Conservation (phyloP, 1,140 invertebrate genomes). For the Ericerus pela region DNA sequence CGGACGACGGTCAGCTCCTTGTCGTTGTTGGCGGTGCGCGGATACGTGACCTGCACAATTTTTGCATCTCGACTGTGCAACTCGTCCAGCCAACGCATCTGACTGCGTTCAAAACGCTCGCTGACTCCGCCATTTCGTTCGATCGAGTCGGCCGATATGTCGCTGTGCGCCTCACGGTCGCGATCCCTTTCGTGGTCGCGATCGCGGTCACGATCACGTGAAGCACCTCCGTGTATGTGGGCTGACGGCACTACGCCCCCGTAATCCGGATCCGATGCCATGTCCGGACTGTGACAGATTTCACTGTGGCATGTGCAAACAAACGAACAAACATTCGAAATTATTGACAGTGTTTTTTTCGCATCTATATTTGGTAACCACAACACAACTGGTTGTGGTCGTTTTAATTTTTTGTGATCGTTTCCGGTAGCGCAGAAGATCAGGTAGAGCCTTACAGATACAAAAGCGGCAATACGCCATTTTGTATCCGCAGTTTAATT, state of each 20-base stretch:
- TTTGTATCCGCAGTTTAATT: too few relatives aligned
- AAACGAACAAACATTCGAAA: too few relatives aligned
- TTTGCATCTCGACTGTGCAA: conserved; percentile 56
- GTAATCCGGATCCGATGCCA: conserved; percentile 26
- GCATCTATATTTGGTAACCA: too few relatives aligned
- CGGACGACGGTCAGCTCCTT: conserved; percentile 92
- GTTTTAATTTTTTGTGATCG: not conserved
- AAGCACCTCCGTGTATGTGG: conserved; percentile 25
- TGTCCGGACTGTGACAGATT: conserved; percentile 25
- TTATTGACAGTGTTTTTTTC: too few relatives aligned
- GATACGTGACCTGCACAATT: conserved; percentile 86
- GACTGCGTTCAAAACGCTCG: conserved; percentile 35
- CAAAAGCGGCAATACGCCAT: too few relatives aligned
- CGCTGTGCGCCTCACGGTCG: conserved; percentile 44
- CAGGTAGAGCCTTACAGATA: too few relatives aligned
- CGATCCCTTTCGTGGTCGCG: conserved; percentile 23
- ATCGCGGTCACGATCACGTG: too few relatives aligned
- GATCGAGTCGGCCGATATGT: conserved; percentile 61
- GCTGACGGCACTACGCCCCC: conserved; percentile 17
- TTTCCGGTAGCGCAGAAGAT: too few relatives aligned
- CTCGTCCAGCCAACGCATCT: conserved; percentile 51
- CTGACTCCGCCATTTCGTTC: conserved; percentile 38
- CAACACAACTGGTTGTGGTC: too few relatives aligned
- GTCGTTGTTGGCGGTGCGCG: conserved; percentile 90
- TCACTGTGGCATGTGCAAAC: conserved; percentile 24